Conservation (phyloP, 2,797 vertebrate species). For the Petrocephalus schoutedeni region DNA sequence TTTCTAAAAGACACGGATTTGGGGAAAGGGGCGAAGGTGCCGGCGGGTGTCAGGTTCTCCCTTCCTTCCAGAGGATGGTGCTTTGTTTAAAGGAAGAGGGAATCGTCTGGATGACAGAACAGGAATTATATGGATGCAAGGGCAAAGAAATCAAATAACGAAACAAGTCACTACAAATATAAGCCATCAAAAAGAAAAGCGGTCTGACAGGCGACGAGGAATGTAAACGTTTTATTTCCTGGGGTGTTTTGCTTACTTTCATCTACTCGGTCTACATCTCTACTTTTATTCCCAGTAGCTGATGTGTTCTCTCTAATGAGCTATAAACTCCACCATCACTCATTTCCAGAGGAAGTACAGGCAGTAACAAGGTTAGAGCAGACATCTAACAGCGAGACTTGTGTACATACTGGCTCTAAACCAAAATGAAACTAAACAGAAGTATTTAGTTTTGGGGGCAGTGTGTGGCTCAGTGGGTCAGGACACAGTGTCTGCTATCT, state of each 20-base stretch:
- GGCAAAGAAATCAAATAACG: not conserved
- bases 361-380: not conserved
- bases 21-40: not conserved
- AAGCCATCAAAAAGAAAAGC: not conserved
- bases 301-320: not conserved
- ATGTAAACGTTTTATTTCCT: not conserved
- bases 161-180: not conserved
- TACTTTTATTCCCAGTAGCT: not conserved
- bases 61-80: not conserved
- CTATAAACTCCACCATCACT: slow-evolving; percentile 4
- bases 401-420: not conserved
- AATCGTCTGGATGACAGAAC: not conserved
- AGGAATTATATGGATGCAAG: not conserved
- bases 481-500: not conserved
- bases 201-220: not conserved
- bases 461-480: not conserved
- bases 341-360: not conserved
- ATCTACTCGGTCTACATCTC: not conserved
- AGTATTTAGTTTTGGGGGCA: not conserved
- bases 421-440: not conserved
- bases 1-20: not conserved
- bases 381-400: not conserved
- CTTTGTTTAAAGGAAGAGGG: not conserved
- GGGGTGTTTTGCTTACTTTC: not conserved
- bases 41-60: not conserved